Conservation (phyloP, 2,888 invertebrate genomes). For the Macrophya alboannulata region DNA sequence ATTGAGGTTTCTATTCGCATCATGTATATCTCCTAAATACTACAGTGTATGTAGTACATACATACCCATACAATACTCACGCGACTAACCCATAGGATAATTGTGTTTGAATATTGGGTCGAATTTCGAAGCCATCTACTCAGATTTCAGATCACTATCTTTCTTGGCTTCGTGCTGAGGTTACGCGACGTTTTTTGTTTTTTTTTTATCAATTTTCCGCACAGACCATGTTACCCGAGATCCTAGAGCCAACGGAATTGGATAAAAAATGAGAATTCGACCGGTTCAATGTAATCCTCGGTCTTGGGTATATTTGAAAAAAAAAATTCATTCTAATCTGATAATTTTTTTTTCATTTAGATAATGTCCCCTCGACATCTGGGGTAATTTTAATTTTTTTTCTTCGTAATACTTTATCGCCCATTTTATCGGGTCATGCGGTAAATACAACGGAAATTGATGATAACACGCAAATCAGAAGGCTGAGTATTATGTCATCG, state of each 20-base stretch:
- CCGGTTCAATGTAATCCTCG: not conserved
- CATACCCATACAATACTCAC: slow-evolving; percentile 4
- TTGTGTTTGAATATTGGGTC: not conserved
- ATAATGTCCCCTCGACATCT: not conserved
- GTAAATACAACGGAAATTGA: not conserved
- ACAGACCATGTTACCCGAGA: not conserved
- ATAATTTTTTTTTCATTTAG: not conserved
- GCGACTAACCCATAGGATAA: not conserved
- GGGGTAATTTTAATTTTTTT: not conserved
- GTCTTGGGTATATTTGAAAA: not conserved
- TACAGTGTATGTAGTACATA: no score
- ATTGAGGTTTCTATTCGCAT: slow-evolving; percentile 2
- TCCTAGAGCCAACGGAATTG: not conserved
- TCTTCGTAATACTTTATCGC: slow-evolving; percentile 12
- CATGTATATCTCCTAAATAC: not conserved
- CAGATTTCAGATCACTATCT: not conserved
- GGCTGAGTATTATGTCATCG: slow-evolving; percentile 5
- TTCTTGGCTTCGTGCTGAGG: slow-evolving; percentile 8
- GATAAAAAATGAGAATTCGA: not conserved
- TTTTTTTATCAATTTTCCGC: not conserved
- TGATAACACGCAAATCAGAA: slow-evolving; percentile 25
- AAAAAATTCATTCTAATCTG: not conserved
- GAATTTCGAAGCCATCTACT: slow-evolving; percentile 35
- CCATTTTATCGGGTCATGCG: not conserved
- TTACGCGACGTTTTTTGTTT: not conserved